Percentiles rank a stretch among this genome's conserved stretches.
These are phyloP conservation scores for Deroplatys truncata DNA, from an alignment of 2,888 invertebrate genomes.

Conservation along the genomic window DNA sequence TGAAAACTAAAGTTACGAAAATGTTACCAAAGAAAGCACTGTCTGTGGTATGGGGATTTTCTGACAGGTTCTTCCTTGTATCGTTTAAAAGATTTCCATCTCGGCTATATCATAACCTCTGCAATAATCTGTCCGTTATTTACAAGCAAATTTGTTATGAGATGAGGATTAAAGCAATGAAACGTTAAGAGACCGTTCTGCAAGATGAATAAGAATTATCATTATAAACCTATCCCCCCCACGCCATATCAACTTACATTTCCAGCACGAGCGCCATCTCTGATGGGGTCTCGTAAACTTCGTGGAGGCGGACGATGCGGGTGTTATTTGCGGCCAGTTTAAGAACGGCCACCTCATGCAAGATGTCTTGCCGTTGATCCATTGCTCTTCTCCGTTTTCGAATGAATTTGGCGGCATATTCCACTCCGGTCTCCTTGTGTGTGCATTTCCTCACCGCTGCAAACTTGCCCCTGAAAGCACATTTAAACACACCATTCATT, in stretches of 20 bases:
- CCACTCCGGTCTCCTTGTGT: constrained; percentile 78
- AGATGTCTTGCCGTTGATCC: constrained; percentile 81
- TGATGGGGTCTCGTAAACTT: constrained; percentile 68
- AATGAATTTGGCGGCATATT: constrained; percentile 95
- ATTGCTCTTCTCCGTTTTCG: constrained; percentile 84
- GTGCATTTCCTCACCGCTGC: constrained; percentile 90
- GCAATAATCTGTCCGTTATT: too few species aligned
- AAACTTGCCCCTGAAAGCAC: constrained; percentile 87
- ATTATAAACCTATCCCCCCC: too few species aligned
- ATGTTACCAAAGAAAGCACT: too few species aligned
- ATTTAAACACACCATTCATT: constrained; percentile 30
- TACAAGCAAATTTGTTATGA: too few species aligned
- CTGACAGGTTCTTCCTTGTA: too few species aligned
- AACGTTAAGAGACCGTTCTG: too few species aligned
- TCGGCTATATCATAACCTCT: too few species aligned
- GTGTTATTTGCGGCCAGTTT: constrained; percentile 78
- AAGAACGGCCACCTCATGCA: constrained; percentile 91
- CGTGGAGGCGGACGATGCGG: constrained; percentile 85
- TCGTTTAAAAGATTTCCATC: too few species aligned
- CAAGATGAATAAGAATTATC: too few species aligned
- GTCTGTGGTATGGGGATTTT: too few species aligned
- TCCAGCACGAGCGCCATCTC: constrained; percentile 84
- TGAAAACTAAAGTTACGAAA: too few species aligned
- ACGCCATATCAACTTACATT: constrained; percentile 57
- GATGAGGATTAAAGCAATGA: too few species aligned